phyloP scores from a whole-genome alignment of 1,140 invertebrate genomes.

The Dendrolimus kikuchii region DNA sequence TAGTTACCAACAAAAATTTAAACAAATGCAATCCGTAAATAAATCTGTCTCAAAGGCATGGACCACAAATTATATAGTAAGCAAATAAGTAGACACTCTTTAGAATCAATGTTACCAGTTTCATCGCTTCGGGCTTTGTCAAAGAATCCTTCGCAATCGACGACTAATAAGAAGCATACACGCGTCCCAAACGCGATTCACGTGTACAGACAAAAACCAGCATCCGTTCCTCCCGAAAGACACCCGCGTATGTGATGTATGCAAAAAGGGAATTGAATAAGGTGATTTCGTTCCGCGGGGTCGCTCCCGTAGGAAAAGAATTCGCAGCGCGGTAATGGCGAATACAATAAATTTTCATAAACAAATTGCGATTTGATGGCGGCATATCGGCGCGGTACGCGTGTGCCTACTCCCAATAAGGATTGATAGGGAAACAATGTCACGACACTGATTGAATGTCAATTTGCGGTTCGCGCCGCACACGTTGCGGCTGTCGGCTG shows the following conservation, averaged over 20 bases:
- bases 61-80: too few relatives aligned
- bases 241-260: conserved; percentile 60
- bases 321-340: conserved; percentile 57
- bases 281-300: conserved; percentile 66
- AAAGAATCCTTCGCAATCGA: conserved; percentile 54
- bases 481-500: conserved; percentile 22
- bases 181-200: conserved; percentile 64
- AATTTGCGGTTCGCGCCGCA: conserved; percentile 40
- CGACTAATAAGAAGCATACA: conserved; percentile 64
- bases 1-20: too few relatives aligned
- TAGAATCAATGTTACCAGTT: background rate
- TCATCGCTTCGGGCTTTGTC: conserved; percentile 23
- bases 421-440: conserved; percentile 70
- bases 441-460: conserved; percentile 68
- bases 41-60: too few relatives aligned
- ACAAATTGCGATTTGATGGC: conserved; percentile 71
- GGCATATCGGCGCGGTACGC: conserved; percentile 56
- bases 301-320: conserved; percentile 68
- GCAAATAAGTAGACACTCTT: background rate
- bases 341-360: conserved; percentile 73
- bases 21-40: too few relatives aligned
- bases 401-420: conserved; percentile 62
- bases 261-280: conserved; percentile 72
- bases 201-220: conserved; percentile 63
- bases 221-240: conserved; percentile 46